These are phyloP conservation scores for Babylonia areolata DNA, from an alignment of 1,140 invertebrate species.

Conservation along the genomic window DNA sequence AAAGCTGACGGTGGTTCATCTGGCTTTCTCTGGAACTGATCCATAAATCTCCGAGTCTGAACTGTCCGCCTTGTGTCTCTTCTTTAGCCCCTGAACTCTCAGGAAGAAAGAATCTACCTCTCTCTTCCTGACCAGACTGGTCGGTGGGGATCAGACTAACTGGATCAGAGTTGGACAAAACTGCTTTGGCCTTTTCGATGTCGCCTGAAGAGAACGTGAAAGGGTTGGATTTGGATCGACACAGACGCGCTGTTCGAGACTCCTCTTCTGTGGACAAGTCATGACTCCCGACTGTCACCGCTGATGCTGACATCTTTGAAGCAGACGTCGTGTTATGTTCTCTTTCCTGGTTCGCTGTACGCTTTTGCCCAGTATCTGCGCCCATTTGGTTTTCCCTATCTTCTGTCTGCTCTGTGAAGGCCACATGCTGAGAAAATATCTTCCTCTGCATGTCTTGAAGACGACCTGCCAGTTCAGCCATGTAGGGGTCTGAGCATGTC, in stretches of 20 bases:
- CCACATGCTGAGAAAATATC: not conserved
- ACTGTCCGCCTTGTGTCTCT: not conserved
- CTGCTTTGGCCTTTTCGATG: constrained; percentile 2
- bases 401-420: not conserved
- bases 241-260: constrained; percentile 23
- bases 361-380: not conserved
- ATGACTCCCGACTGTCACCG: too few relatives aligned
- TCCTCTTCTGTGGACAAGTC: not conserved
- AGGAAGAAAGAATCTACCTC: not conserved
- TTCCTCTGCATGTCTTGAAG: not conserved
- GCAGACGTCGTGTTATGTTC: not conserved
- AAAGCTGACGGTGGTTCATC: constrained; percentile 14
- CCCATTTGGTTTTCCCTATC: not conserved
- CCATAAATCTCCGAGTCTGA: not conserved
- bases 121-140: not conserved
- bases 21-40: constrained; percentile 31
- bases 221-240: constrained; percentile 13
- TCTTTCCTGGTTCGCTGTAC: not conserved
- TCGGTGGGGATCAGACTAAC: not conserved
- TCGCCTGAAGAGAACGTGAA: not conserved
- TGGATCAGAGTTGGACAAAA: not conserved
- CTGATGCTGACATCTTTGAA: not conserved
- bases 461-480: not conserved
- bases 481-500: not conserved
- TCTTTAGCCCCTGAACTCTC: not conserved